Conservation (phyloP, 92 coral and sea anemone genomes). For the Zoanthus sociatus region DNA sequence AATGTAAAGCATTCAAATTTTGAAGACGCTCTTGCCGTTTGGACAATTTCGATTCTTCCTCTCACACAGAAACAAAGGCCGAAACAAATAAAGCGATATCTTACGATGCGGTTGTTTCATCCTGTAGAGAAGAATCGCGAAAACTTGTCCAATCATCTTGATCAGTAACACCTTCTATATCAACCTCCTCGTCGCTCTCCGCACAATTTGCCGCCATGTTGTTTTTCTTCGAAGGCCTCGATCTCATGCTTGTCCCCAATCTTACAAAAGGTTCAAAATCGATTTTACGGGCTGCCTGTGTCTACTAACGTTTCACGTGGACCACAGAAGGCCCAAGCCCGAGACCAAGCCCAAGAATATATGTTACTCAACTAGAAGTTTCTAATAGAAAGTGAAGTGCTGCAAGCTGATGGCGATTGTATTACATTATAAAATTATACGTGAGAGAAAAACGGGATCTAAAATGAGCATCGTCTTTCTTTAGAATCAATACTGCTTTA, state of each 20-base stretch:
- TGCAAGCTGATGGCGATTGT: too few species aligned
- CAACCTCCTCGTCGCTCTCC: constrained; percentile 76
- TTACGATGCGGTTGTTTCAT: constrained; percentile 51
- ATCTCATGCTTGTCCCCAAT: neutral
- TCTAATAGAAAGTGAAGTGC: too few species aligned
- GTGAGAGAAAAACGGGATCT: too few species aligned
- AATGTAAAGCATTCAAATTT: neutral
- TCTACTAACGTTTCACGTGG: too few species aligned
- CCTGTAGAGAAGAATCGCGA: constrained; percentile 58
- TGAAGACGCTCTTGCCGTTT: neutral
- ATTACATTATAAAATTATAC: too few species aligned
- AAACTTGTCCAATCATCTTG: constrained; percentile 64
- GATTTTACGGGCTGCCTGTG: too few species aligned
- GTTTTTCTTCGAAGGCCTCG: constrained; percentile 13
- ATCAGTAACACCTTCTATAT: constrained; percentile 83
- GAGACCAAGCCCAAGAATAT: too few species aligned
- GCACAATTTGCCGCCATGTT: constrained; percentile 80
- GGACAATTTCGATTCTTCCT: neutral
- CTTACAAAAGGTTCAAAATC: neutral
- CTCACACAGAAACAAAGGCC: neutral
- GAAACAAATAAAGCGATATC: constrained; percentile 8
- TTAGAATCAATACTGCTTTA: too few species aligned
- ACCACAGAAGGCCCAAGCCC: too few species aligned
- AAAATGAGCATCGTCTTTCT: too few species aligned
- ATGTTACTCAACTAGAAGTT: too few species aligned